Percentiles rank a stretch among this genome's conserved stretches.
These are phyloP conservation scores for Pangasius krempfi DNA, from an alignment of 2,797 vertebrate species.

Conservation along the genomic window DNA sequence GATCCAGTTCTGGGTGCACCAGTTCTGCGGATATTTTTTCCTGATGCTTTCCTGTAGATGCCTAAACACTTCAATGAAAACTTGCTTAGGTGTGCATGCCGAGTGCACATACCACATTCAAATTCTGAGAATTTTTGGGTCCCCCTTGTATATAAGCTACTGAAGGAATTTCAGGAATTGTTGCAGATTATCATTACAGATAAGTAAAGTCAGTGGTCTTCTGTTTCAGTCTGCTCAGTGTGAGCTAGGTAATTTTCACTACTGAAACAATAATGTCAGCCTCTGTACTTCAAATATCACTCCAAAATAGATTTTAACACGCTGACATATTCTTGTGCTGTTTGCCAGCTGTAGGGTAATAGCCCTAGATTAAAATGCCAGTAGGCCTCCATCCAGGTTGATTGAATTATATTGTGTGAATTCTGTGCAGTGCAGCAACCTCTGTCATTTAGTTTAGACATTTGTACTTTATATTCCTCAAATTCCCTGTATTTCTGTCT, in stretches of 20 bases:
- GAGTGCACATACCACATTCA: no score
- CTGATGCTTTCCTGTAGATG: no score
- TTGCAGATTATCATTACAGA: background rate
- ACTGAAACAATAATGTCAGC: constrained; percentile 7
- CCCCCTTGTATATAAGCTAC: background rate
- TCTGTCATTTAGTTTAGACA: constrained; percentile 8
- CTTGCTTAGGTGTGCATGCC: no score
- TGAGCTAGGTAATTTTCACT: background rate
- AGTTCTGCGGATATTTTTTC: no score
- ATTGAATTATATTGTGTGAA: constrained; percentile 1
- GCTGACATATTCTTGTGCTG: background rate
- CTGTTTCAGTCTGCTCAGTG: background rate
- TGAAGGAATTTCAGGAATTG: background rate
- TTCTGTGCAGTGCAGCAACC: background rate
- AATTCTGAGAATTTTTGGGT: no score
- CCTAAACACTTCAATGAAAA: no score
- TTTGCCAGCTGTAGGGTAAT: constrained; percentile 15
- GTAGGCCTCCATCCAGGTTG: constrained; percentile 3
- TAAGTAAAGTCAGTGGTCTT: background rate
- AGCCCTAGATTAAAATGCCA: constrained; percentile 19
- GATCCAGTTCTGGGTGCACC: no score
- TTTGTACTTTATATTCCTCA: background rate
- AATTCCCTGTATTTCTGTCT: background rate
- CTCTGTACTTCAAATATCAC: constrained; percentile 37
- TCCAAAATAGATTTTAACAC: constrained; percentile 35